Base-by-base conservation (phyloP, 2,797 vertebrate genomes). In the Halcyon leucocephala region DNA sequence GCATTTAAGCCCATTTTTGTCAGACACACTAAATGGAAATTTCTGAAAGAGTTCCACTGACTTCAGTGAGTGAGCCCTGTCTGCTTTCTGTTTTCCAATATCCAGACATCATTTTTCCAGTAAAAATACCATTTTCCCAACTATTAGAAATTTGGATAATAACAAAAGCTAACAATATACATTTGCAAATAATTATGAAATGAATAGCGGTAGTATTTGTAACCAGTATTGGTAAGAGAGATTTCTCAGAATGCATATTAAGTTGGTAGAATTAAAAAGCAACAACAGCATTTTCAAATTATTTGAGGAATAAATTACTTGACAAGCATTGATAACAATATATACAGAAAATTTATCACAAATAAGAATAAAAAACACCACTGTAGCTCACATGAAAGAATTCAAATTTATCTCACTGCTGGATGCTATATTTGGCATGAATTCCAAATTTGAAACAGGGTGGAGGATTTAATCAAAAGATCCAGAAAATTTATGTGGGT, bases 401-500 rank as follows among this genome's bases (percentile, higher is more conserved):
- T 96, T 96, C 86, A 92, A 83, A 95, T 94, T 97, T 96, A 88
- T 94, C 78, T 97, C 91, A 95, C 84, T 95, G 42, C 91, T 97
- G 94, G 82, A 97, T 95, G 95, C 95, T 91, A 51, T 92, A 97
- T 84, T 96, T 97, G 96, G 91, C 92, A 78, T n/a, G 76, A 91
- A 92, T 58, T 97, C 61, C 84, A 96, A 93, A 92, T 94, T 89
- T 97, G 83, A 79, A 97, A 91, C 57, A 97, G 95, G 93, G 91
- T 97, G 92, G 94, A 97, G 94, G 78, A 90, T 95, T 91, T 93
- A 82, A 97, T 97, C 86, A 97, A 96, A 98, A 97, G 93, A 84
- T 95, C 46, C 66, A 97, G 95, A 97, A 97, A 97, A 97, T 96
- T 86, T 85, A 96, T 89, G 41, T 78, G 80, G 90, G 91, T 93